A percentile compares a stretch with the other conserved stretches of the same genome.
phyloP scores from a whole-genome alignment of 2,113 vertebrate genomes.

The Chascanopsetta lugubris region DNA sequence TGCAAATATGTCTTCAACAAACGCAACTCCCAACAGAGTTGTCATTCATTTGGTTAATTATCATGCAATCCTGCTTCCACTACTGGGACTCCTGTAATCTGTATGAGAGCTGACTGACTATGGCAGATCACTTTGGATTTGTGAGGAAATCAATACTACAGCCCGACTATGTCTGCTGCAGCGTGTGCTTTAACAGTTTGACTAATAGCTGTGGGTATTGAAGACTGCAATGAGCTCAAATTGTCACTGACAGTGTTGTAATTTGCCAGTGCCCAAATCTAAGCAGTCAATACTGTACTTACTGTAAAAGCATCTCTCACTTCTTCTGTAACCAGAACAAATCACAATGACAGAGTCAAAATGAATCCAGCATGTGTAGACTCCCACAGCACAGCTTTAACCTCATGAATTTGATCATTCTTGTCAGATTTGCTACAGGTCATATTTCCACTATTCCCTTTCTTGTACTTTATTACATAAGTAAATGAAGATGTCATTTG shows the following conservation, averaged over 20 bases:
- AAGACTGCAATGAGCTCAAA: constrained; percentile 52
- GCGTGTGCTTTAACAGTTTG: constrained; percentile 52
- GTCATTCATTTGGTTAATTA: constrained; percentile 63
- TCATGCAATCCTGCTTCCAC: constrained; percentile 29
- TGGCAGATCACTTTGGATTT: constrained; percentile 71
- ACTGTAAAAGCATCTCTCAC: constrained; percentile 24
- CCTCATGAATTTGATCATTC: constrained; percentile 27
- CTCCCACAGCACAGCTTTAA: not conserved
- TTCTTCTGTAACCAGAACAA: constrained; percentile 38
- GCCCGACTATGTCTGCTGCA: constrained; percentile 48
- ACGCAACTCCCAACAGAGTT: constrained; percentile 36
- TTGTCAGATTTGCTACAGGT: constrained; percentile 25
- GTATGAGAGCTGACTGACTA: constrained; percentile 55
- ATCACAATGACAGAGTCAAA: constrained; percentile 30
- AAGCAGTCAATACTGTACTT: constrained; percentile 24
- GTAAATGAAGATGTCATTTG: constrained; percentile 19
- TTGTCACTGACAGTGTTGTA: constrained; percentile 54
- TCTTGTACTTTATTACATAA: constrained; percentile 3
- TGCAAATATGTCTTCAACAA: constrained; percentile 36
- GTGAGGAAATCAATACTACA: constrained; percentile 72
- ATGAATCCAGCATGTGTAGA: constrained; percentile 12
- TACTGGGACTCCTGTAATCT: constrained; percentile 66
- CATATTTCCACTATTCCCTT: constrained; percentile 11
- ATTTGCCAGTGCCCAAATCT: constrained; percentile 50
- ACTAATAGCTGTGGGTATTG: constrained; percentile 61